phyloP scores from a whole-genome alignment of 2,888 invertebrate species.

The Andrena chrysosceles region DNA sequence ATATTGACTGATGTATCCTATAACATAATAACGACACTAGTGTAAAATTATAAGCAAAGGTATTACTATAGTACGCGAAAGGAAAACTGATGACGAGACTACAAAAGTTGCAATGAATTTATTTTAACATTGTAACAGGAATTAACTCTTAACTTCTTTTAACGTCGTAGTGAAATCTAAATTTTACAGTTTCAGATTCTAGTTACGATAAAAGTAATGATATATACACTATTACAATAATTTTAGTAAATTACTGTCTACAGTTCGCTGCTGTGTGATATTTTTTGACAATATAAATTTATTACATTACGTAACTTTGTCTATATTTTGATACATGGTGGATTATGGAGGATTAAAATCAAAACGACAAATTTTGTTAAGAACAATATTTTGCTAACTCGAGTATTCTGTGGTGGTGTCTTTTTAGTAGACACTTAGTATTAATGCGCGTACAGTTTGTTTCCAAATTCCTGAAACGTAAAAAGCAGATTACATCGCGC shows the following conservation, averaged over 20 bases:
- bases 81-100: constrained; percentile 18
- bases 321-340: constrained; percentile 27
- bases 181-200: constrained; percentile 16
- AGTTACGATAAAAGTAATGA: constrained; percentile 1
- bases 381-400: constrained; percentile 36
- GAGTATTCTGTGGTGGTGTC: constrained; percentile 5
- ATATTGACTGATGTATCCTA: constrained; percentile 43
- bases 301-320: constrained; percentile 19
- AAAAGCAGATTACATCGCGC: not conserved
- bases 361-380: constrained; percentile 25
- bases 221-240: not conserved
- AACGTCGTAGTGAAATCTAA: not conserved
- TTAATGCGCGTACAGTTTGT: constrained; percentile 1
- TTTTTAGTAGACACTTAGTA: constrained; percentile 3
- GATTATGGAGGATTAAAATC: constrained; percentile 17
- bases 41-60: constrained; percentile 14
- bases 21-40: constrained; percentile 6
- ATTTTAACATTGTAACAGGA: constrained; percentile 13
- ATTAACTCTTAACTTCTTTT: not conserved
- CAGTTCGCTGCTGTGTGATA: constrained; percentile 19
- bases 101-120: not conserved
- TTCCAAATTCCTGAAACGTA: constrained; percentile 27
- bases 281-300: constrained; percentile 16
- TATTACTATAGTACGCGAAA: constrained; percentile 8
- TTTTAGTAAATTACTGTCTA: constrained; percentile 11